These are phyloP conservation scores for Brachionus manjavacas DNA, from an alignment of 1,140 invertebrate genomes.

Conservation along the genomic window DNA sequence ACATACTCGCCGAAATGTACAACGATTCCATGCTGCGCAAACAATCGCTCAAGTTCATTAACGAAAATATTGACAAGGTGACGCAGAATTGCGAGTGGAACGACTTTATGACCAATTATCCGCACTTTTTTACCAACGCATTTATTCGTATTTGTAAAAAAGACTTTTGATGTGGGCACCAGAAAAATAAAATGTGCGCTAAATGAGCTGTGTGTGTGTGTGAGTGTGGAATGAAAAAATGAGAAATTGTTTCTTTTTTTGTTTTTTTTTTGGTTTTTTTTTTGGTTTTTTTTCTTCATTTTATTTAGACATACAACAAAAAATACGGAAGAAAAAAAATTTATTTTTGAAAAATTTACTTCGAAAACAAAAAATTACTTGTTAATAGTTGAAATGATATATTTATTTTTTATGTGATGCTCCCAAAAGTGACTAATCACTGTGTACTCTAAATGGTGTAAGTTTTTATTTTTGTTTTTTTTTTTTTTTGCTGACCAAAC, in stretches of 20 bases:
- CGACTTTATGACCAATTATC: constrained; percentile 40
- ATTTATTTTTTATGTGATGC: background rate
- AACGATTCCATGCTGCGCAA: constrained; percentile 40
- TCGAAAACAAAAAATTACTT: too few relatives aligned
- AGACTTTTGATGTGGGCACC: background rate
- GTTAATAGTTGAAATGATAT: background rate
- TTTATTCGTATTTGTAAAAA: constrained; percentile 42
- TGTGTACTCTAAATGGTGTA: background rate
- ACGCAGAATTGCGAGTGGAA: constrained; percentile 19
- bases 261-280: background rate
- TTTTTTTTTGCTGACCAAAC: background rate
- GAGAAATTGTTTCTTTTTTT: background rate
- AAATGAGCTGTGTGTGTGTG: too few relatives aligned
- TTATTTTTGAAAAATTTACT: too few relatives aligned
- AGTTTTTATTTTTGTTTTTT: background rate
- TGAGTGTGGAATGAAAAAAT: background rate
- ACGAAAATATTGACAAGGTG: constrained; percentile 36
- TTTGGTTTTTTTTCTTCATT: too few relatives aligned
- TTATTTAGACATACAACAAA: too few relatives aligned
- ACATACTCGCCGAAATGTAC: constrained; percentile 34
- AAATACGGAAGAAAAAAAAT: too few relatives aligned
- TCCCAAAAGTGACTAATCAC: background rate
- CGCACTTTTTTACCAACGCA: constrained; percentile 41
- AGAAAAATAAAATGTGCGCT: too few relatives aligned
- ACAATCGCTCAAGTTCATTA: constrained; percentile 37